phyloP scores from a whole-genome alignment of 53 echinoderm and acorn worm species.

The Echinarachnius parma region DNA sequence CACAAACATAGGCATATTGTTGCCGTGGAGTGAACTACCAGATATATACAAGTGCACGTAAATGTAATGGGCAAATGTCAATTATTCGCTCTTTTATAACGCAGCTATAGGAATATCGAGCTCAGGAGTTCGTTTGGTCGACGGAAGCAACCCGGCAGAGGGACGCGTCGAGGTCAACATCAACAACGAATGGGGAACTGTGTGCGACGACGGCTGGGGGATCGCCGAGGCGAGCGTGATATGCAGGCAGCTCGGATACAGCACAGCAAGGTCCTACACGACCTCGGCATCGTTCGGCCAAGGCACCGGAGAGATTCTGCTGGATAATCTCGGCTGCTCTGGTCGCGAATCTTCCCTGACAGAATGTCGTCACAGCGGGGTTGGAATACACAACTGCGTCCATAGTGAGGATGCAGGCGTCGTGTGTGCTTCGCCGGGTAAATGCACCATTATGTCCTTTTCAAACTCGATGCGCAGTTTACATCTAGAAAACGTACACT shows the following conservation, averaged over 20 bases:
- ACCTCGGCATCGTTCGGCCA: constrained; percentile 49
- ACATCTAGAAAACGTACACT: too few species aligned
- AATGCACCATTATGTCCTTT: background rate
- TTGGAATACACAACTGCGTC: constrained; percentile 53
- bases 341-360: constrained; percentile 42
- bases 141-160: constrained; percentile 22
- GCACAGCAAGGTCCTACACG: constrained; percentile 32
- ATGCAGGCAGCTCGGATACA: constrained; percentile 57
- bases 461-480: background rate
- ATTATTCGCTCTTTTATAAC: background rate
- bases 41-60: too few species aligned
- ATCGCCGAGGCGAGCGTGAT: constrained; percentile 52
- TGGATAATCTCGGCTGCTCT: constrained; percentile 49
- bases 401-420: constrained; percentile 59
- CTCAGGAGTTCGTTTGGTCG: constrained; percentile 38
- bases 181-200: constrained; percentile 56
- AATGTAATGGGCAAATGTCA: too few species aligned
- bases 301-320: constrained; percentile 46
- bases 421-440: constrained; percentile 41
- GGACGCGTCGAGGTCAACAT: constrained; percentile 56
- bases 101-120: background rate
- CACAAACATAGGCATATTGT: too few species aligned
- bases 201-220: constrained; percentile 62
- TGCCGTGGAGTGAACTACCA: too few species aligned
- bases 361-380: constrained; percentile 27